Evolutionary conservation across 2,888 invertebrate genomes (phyloP).

Genomic region (Calameuta idolon): DNA sequence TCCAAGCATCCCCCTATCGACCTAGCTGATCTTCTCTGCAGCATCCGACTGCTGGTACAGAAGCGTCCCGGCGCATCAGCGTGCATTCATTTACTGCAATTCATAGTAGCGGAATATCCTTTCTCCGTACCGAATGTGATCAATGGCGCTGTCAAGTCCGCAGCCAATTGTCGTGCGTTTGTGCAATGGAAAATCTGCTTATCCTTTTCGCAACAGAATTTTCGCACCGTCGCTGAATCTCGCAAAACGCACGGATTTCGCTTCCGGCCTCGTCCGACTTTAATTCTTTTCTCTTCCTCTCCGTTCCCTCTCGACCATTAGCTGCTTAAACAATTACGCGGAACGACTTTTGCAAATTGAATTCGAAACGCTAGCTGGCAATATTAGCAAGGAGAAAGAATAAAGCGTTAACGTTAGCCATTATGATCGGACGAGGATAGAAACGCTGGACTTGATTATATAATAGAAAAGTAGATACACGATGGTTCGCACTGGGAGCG

Average conservation of each 20-base stretch:
- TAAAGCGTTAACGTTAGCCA: background rate
- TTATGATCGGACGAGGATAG: too few species aligned
- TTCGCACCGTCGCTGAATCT: too few species aligned
- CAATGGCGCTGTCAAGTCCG: background rate
- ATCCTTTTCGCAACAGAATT: too few species aligned
- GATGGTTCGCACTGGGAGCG: too few species aligned
- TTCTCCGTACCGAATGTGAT: too few species aligned
- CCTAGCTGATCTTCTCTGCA: constrained; percentile 40
- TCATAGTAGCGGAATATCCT: too few species aligned
- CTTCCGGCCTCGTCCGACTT: background rate
- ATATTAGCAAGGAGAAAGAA: background rate
- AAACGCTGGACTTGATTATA: too few species aligned
- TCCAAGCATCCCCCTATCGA: constrained; percentile 44
- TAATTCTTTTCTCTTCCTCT: background rate
- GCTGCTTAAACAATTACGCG: background rate
- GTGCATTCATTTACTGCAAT: too few species aligned
- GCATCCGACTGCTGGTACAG: constrained; percentile 20
- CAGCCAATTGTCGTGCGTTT: background rate
- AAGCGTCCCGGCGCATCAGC: too few species aligned
- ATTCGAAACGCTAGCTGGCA: background rate
- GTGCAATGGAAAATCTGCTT: background rate
- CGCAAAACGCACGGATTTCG: background rate
- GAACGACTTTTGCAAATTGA: background rate
- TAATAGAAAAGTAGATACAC: too few species aligned
- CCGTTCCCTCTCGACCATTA: too few species aligned